phyloP scores from a whole-genome alignment of 2,888 invertebrate genomes.

The Lathronympha strigana region DNA sequence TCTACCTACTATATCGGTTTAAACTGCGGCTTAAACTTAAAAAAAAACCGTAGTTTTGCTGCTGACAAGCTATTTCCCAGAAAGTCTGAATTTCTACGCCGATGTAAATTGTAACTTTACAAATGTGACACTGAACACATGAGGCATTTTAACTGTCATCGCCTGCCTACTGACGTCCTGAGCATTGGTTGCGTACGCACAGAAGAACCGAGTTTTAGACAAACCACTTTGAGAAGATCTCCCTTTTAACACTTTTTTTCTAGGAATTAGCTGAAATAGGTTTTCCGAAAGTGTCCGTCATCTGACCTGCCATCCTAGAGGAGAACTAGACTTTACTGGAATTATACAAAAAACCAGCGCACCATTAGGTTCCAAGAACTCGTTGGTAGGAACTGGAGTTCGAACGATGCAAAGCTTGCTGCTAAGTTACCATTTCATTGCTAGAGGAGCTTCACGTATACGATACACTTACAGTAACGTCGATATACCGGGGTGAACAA shows the following conservation, averaged over 20 bases:
- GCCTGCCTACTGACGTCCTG: not conserved
- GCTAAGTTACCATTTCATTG: too few relatives aligned
- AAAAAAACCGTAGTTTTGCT: not conserved
- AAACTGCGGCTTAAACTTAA: not conserved
- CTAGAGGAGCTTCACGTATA: too few relatives aligned
- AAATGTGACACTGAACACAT: conserved; percentile 2
- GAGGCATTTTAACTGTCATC: conserved; percentile 9
- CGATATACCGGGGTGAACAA: too few relatives aligned
- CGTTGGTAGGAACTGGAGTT: too few relatives aligned
- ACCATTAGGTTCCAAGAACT: too few relatives aligned
- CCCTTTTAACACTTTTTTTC: not conserved
- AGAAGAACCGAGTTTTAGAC: not conserved
- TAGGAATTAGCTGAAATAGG: not conserved
- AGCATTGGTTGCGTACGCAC: not conserved
- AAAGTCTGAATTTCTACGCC: not conserved
- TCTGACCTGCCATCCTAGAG: too few relatives aligned
- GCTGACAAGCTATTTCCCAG: not conserved
- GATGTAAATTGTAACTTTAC: conserved; percentile 5
- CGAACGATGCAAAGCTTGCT: too few relatives aligned
- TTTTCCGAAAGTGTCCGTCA: too few relatives aligned
- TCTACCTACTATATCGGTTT: too few relatives aligned
- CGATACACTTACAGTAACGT: too few relatives aligned
- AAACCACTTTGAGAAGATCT: not conserved
- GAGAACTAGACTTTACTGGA: too few relatives aligned
- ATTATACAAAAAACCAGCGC: too few relatives aligned